Base-by-base conservation (phyloP, 2,113 vertebrate species). In the Eubucco bourcierii region DNA sequence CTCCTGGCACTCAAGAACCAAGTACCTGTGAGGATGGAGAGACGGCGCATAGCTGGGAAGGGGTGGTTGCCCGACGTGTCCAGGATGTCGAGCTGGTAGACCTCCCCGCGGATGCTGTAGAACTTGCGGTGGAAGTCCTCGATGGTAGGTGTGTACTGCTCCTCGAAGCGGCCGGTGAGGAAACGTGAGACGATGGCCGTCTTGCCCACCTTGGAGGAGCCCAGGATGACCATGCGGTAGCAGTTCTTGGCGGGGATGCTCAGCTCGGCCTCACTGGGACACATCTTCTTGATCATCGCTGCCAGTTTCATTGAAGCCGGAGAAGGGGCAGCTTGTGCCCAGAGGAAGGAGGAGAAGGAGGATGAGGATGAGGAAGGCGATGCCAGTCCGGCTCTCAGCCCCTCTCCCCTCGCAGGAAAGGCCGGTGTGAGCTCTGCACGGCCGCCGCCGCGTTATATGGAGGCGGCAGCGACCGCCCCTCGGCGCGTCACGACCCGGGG, bases 41-140 rank as follows among this genome's bases (percentile, higher is more conserved):
- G 98, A 66, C 99, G 98, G 93, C 99, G 97, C 98, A 99, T 99
- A 91, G 99, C 99, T 1, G 99, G 99, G 95, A 99, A 99, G 4
- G 99, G 99, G 44, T 99, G 99, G 87, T 99, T 99, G 78, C 99
- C 99, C 0, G 99, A 99, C 0, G 99, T 99, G 96, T 99, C 99
- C 72, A 99, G 97, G 91, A 99, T 99, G 97, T 99, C 99, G 11
- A 99, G 98, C 97, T 99, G 99, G 95, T 99, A 99, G 46, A 99
- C 98, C 80, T 99, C 99, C 8, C 99, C 99, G 2, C 98, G 98
- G 97, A 99, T 99, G 97, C 98, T 99, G 98, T 99, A 99, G 95
- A 99, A 98, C 98, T 99, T 99, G 97, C 99, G 98, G 98, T 99
- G 99, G 96, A 99, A 99, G 97, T 99, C 99, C 97, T 99, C 99